phyloP scores from a whole-genome alignment of 2,113 vertebrate genomes.

The Ardeotis arabs region DNA sequence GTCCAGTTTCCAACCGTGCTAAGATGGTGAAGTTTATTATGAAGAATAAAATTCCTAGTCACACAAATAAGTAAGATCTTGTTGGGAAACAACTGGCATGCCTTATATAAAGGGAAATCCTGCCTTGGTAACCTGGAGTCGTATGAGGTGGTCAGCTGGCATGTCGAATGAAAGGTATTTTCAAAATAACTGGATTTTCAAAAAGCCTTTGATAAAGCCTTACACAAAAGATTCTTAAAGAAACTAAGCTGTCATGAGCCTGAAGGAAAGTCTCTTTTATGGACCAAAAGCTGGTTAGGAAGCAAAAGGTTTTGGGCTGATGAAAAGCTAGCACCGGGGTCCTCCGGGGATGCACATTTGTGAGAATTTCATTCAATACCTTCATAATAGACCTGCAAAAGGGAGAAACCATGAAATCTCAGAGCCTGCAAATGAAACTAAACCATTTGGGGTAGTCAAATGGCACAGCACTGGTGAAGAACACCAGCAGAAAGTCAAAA shows the following conservation, averaged over 20 bases:
- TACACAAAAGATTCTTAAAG: neutral
- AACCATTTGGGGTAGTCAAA: neutral
- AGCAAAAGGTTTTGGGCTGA: neutral
- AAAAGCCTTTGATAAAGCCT: neutral
- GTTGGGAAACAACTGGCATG: neutral
- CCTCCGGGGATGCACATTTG: neutral
- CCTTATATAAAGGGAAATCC: neutral
- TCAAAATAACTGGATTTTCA: constrained; percentile 18
- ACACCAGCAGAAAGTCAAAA: neutral
- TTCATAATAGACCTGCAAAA: neutral
- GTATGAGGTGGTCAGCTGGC: neutral
- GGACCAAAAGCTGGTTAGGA: neutral
- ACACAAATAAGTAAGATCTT: neutral
- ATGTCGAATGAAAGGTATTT: neutral
- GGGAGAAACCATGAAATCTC: rapidly evolving
- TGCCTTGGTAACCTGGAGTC: neutral
- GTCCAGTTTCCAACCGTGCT: neutral
- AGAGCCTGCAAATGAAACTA: neutral
- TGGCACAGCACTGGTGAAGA: neutral
- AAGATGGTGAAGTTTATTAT: neutral
- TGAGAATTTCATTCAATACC: neutral
- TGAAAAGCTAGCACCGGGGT: neutral
- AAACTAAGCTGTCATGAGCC: neutral
- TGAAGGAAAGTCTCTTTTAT: neutral
- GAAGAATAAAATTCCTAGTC: neutral